Evolutionary conservation across 1,140 invertebrate genomes (phyloP).

Genomic region (Cherax destructor): DNA sequence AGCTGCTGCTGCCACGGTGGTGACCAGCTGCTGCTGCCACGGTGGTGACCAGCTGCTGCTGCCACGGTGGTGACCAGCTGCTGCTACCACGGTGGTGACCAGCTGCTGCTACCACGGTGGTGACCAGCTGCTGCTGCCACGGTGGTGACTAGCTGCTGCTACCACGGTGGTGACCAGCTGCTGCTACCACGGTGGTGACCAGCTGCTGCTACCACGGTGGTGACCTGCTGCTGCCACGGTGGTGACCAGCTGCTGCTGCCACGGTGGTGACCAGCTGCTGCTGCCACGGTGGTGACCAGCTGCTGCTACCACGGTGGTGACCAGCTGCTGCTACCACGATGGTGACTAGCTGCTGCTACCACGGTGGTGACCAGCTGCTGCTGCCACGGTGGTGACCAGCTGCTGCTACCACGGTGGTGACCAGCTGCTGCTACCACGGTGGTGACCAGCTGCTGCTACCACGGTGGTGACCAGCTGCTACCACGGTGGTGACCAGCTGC

Average conservation of each 20-base stretch:
- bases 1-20: neutral
- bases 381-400: neutral
- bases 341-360: neutral
- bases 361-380: neutral
- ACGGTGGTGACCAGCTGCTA: neutral
- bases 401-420: neutral
- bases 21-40: neutral
- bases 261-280: neutral
- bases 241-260: neutral
- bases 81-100: neutral
- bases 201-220: neutral
- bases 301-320: too few relatives aligned
- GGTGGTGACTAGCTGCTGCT: neutral
- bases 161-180: neutral
- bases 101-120: neutral
- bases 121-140: neutral
- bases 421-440: neutral
- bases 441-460: too few relatives aligned
- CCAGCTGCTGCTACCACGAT: neutral
- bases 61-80: too few relatives aligned
- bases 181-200: neutral
- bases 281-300: too few relatives aligned
- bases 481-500: neutral
- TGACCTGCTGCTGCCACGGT: neutral
- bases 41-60: neutral